Base-by-base conservation (phyloP, 2,113 vertebrate genomes). In the Oryzias celebensis region DNA sequence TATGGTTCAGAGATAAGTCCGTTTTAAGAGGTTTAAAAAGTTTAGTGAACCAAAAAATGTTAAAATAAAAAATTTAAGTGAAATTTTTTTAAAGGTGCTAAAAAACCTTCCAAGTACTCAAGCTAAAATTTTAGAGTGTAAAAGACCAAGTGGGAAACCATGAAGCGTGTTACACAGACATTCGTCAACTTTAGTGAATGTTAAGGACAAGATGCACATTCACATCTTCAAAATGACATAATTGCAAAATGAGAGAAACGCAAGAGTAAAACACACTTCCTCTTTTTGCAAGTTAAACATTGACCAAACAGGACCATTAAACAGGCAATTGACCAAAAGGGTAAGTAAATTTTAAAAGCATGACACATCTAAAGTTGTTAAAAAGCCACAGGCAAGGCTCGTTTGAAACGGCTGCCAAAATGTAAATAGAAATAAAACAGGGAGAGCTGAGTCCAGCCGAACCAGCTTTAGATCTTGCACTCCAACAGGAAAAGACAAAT, bases 401-500 rank as follows among this genome's bases (percentile, higher is more conserved):
- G 53, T 82, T 67, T 82, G 81, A 82, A 65, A 70, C 72, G 58
- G 45, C 59, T 72, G 77, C 75, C 75, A 78, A 68, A 36, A 68
- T 48, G 24, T 77, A 66, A 84, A 82, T 62, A 46, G 54, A 6
- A 66, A 71, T 4, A 18, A 48, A 48, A 18, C 47, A n/a, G 69
- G 42, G 62, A 54, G 62, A 55, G 44, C 46, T 23, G 49, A 66
- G 59, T 73, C 69, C 82, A 80, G 75, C 79, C 77, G 41, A 54
- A 55, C 58, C 78, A 78, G 80, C 77, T 81, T 75, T 81, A 79
- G 56, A 12, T 43, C 59, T 58, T 65, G 56, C 52, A 51, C 68
- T 72, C 45, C 17, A 47, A 24, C 43, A 20, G 20, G 48, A 42
- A 72, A 70, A 62, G 48, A 18, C 68, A 70, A 70, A 73, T 31